phyloP scores from a whole-genome alignment of 2,888 invertebrate species.

The Ophraella communa region DNA sequence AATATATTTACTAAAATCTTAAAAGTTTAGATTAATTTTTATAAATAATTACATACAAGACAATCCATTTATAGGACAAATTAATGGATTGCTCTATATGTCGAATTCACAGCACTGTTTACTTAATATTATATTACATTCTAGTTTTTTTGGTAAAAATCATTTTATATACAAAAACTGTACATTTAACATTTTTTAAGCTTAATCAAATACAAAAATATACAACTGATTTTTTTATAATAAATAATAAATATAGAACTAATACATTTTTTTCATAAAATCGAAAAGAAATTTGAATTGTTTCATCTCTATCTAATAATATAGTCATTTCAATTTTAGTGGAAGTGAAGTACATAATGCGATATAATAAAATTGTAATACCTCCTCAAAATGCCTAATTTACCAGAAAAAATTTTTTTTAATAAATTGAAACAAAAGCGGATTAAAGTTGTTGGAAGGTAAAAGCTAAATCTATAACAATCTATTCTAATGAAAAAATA shows the following conservation, averaged over 20 bases:
- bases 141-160: slow-evolving; percentile 8
- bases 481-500: no score
- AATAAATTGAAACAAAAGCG: no score
- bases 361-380: no score
- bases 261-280: background rate
- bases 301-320: no score
- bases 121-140: slow-evolving; percentile 13
- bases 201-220: background rate
- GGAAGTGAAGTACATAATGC: no score
- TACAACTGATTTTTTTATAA: background rate
- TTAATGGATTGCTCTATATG: background rate
- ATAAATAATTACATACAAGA: background rate
- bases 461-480: no score
- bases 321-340: no score
- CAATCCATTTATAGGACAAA: background rate
- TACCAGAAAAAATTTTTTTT: no score
- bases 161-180: background rate
- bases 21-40: background rate
- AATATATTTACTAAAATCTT: slow-evolving; percentile 13
- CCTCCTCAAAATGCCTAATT: no score
- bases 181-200: background rate
- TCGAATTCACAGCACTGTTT: slow-evolving; percentile 19
- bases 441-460: no score
- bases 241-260: background rate
- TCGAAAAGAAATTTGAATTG: background rate